A percentile compares a stretch with the other conserved stretches of the same genome.
Conservation (phyloP, 2,113 vertebrate genomes). For the Meles meles region DNA sequence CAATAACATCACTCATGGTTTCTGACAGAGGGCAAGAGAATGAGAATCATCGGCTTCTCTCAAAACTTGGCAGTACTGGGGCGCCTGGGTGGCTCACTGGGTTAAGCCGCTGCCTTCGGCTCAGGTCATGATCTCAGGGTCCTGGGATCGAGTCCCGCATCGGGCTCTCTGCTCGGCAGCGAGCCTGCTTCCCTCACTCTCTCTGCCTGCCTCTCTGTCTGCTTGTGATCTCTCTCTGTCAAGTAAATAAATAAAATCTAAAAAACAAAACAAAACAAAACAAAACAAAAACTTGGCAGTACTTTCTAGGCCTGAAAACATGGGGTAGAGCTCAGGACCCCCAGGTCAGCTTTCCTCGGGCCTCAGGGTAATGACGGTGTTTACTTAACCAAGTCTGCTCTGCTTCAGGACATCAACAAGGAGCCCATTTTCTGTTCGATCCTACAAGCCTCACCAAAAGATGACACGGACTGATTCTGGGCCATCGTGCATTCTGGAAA, state of each 20-base stretch:
- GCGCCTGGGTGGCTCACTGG: too few relatives aligned
- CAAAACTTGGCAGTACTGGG: fast-evolving
- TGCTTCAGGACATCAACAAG: not conserved
- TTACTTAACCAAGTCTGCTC: not conserved
- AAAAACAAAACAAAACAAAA: too few relatives aligned
- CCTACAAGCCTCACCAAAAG: not conserved
- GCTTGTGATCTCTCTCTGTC: too few relatives aligned
- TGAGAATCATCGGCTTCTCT: fast-evolving
- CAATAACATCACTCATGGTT: too few relatives aligned
- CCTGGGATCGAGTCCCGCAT: too few relatives aligned
- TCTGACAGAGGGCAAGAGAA: fast-evolving
- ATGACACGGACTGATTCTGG: not conserved
- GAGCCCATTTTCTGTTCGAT: not conserved
- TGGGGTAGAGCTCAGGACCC: fast-evolving
- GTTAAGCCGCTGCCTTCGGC: too few relatives aligned
- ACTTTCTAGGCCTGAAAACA: fast-evolving
- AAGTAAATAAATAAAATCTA: too few relatives aligned
- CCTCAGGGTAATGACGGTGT: too few relatives aligned
- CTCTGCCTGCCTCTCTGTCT: too few relatives aligned
- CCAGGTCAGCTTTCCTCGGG: fast-evolving
- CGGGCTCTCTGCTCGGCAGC: too few relatives aligned
- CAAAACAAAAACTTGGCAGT: fast-evolving
- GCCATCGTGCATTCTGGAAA: not conserved
- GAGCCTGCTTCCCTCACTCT: too few relatives aligned
- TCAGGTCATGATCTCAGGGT: too few relatives aligned